These are phyloP conservation scores for Solen grandis DNA, from an alignment of 1,140 invertebrate species.

Conservation along the genomic window DNA sequence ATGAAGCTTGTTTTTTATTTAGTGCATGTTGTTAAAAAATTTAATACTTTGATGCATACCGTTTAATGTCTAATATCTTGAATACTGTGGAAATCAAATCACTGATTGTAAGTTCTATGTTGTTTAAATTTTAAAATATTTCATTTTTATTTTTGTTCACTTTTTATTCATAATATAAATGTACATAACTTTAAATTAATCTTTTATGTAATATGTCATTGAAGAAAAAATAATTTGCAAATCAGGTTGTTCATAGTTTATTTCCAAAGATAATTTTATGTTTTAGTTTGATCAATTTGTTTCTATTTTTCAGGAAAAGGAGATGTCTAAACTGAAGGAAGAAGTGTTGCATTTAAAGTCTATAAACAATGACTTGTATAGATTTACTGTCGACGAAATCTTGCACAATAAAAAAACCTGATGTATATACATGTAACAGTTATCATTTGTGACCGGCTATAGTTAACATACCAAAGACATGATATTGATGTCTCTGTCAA, in stretches of 20 bases:
- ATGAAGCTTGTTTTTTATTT: no score
- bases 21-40: no score
- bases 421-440: not conserved
- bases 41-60: no score
- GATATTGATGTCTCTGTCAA: no score
- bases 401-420: not conserved
- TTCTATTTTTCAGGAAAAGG: slow-evolving; percentile 16
- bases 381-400: slow-evolving; percentile 76
- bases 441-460: not conserved
- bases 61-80: no score
- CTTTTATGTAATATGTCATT: not conserved
- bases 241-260: not conserved
- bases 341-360: slow-evolving; percentile 82
- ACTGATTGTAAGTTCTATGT: no score
- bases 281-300: not conserved
- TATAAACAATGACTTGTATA: slow-evolving; percentile 82
- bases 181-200: not conserved
- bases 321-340: slow-evolving; percentile 70
- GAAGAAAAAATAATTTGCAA: not conserved
- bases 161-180: no score
- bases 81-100: no score
- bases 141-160: no score
- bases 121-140: no score
- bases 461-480: not conserved
- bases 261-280: not conserved